phyloP scores from a whole-genome alignment of 2,113 vertebrate species.

The Etheostoma cragini region DNA sequence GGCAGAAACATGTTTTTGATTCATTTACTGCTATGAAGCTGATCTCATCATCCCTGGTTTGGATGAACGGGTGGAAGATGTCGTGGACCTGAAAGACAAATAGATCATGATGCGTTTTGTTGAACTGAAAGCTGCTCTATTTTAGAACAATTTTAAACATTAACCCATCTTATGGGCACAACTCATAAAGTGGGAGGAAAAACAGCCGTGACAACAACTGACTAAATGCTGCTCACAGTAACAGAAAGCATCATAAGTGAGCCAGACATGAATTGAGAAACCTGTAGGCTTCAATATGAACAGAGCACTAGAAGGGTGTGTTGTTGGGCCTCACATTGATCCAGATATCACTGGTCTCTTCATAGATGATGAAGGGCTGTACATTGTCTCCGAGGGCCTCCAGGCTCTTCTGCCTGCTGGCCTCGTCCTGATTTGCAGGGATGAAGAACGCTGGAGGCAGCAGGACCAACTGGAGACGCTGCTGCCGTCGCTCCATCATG shows the following conservation, averaged over 20 bases:
- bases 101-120: neutral
- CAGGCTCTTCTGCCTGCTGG: conserved; percentile 84
- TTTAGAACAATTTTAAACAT: neutral
- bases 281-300: neutral
- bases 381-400: conserved; percentile 83
- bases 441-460: conserved; percentile 91
- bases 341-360: conserved; percentile 94
- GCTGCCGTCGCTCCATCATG: conserved; percentile 93
- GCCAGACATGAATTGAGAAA: neutral
- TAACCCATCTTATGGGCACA: neutral
- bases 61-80: conserved; percentile 94
- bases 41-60: conserved; percentile 89
- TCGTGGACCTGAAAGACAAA: conserved; percentile 87
- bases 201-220: neutral
- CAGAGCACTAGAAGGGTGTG: neutral
- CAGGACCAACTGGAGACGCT: conserved; percentile 90
- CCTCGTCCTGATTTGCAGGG: conserved; percentile 81
- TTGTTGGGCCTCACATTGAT: conserved; percentile 89
- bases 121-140: neutral
- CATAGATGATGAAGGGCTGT: conserved; percentile 91
- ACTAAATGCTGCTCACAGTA: neutral
- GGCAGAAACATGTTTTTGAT: conserved; percentile 94
- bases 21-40: conserved; percentile 93
- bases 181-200: neutral
- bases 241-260: neutral